A percentile compares a stretch with the other conserved stretches of the same genome.
Conservation (phyloP, 2,113 vertebrate genomes). For the Ahaetulla prasina region DNA sequence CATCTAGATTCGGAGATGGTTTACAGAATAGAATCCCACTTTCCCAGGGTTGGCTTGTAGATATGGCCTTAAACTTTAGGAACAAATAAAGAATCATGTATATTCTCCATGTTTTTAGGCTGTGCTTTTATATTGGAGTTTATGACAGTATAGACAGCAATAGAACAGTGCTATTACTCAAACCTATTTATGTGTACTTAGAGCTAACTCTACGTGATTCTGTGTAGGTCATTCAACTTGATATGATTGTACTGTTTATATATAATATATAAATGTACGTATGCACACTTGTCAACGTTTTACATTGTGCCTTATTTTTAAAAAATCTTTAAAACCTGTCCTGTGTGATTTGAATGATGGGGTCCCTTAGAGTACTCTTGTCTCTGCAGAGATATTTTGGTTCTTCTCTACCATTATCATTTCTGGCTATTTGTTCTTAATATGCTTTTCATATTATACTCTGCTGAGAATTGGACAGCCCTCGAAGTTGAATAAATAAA, state of each 20-base stretch:
- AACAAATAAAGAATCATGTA: background rate
- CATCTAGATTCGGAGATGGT: background rate
- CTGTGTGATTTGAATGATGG: background rate
- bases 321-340: background rate
- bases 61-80: background rate
- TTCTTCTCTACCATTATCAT: background rate
- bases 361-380: background rate
- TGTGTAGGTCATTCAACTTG: background rate
- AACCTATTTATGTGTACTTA: background rate
- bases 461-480: background rate
- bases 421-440: background rate
- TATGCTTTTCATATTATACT: background rate
- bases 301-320: background rate
- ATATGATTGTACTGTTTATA: background rate
- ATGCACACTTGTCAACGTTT: background rate
- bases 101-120: background rate
- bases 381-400: background rate
- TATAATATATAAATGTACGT: background rate
- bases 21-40: background rate
- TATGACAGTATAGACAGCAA: background rate
- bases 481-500: background rate
- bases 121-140: background rate
- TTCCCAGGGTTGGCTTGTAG: background rate
- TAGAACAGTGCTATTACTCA: background rate
- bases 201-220: background rate